Base-by-base conservation (phyloP, 2,888 invertebrate species). In the Drosophila anomalipes region DNA sequence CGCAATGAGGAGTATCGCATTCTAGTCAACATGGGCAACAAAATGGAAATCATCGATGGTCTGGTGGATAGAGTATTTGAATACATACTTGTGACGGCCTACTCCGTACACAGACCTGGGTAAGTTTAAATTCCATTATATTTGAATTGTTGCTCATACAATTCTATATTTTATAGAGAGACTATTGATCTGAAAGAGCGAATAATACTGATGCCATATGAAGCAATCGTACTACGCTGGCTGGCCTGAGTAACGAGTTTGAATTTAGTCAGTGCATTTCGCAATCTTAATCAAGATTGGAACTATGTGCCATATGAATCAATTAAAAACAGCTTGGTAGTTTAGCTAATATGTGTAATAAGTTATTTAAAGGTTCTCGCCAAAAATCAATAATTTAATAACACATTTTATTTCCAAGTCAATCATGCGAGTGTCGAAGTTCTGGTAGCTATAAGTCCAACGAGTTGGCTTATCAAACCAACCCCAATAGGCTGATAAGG, bases 221-320 rank as follows among this genome's bases (percentile, higher is more conserved):
- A 92, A 61, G 91, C 92, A 3, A 73, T 91, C 14, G 89, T 92
- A 0, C 71, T 92, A 19, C 90, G 81, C 35, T 91, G 91, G 91
- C 35, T 67, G 14, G 75, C 80, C 22, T 79, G 59, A 86, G 57
- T 52, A 26, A 39, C 2, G 5, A 4, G 3, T 54, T 58, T 28
- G 9, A 30, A 39, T 37, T 39, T 9, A 32, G 14, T 70, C 79
- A 44, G 49, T 62, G 37, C 41, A 39, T 26, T 71, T 68, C 52
- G 30, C 39, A 56, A 53, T 47, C 39, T 41, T 41, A 49, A 74
- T 81, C 72, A 83, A 74, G 65, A 79, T 76, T 59, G 5, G 0
- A 53, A 30, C 28, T 26, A 32, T 67, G 28, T 59, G 52, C 32
- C 30, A n/a, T 4, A 30, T 2, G 19, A 57, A 3, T 26, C 30